Conservation (phyloP, 2,113 vertebrate genomes). For the Megaceryle torquata region DNA sequence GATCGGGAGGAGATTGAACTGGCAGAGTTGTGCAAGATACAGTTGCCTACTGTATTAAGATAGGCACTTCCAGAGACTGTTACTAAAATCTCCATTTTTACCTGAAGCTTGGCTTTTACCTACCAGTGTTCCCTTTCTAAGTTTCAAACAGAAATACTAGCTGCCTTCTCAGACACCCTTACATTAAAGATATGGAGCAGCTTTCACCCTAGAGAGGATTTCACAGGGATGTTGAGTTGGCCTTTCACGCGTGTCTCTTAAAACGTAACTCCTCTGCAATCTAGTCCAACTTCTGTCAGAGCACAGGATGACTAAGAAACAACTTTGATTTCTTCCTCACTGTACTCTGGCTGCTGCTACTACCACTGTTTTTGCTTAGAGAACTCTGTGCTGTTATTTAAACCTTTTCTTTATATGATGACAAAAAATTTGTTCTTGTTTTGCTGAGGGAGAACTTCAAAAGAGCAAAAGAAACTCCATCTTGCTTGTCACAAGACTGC, state of each 20-base stretch:
- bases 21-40: not conserved
- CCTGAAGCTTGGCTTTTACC: not conserved
- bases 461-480: constrained; percentile 18
- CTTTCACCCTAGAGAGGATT: not conserved
- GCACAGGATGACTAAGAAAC: not conserved
- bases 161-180: not conserved
- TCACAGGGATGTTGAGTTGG: not conserved
- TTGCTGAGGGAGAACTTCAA: constrained; percentile 2
- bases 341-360: not conserved
- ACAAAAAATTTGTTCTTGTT: not conserved
- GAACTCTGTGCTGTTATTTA: not conserved
- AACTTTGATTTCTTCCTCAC: not conserved
- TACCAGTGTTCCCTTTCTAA: not conserved
- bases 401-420: not conserved
- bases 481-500: not conserved
- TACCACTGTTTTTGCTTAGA: not conserved
- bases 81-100: not conserved
- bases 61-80: not conserved
- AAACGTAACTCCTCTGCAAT: not conserved
- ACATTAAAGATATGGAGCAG: not conserved
- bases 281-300: not conserved
- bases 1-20: not conserved
- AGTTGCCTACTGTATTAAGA: not conserved
- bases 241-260: not conserved
- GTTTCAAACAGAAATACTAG: not conserved